phyloP scores from a whole-genome alignment of 1,140 invertebrate species.

The Caenorhabditis inopinata region DNA sequence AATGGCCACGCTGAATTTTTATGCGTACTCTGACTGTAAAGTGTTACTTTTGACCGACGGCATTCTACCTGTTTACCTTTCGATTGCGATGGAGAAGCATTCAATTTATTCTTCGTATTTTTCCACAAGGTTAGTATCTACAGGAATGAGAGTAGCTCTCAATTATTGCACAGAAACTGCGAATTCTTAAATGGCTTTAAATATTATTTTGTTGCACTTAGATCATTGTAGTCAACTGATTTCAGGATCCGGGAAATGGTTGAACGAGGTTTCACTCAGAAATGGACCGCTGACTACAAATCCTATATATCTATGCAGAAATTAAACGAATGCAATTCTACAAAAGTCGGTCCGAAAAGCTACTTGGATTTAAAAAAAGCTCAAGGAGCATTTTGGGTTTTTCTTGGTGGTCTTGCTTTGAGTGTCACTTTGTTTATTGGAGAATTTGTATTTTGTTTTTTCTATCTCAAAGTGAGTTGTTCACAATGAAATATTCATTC shows the following conservation, averaged over 20 bases:
- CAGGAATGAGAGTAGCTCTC: no score
- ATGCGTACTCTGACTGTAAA: conserved; percentile 46
- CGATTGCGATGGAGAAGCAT: conserved; percentile 42
- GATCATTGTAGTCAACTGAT: not conserved
- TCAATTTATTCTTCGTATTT: conserved; percentile 49
- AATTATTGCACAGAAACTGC: no score
- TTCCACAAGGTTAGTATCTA: conserved; percentile 38
- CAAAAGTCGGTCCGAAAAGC: conserved; percentile 28
- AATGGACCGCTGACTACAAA: conserved; percentile 49
- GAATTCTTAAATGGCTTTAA: no score
- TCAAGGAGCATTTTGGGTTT: conserved; percentile 51
- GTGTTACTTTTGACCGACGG: conserved; percentile 43
- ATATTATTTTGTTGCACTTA: no score
- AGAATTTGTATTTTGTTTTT: conserved; percentile 25
- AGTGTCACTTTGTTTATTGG: conserved; percentile 15
- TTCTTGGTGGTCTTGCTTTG: conserved; percentile 36
- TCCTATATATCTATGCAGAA: conserved; percentile 38
- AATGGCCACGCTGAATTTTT: conserved; percentile 46
- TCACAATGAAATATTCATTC: not conserved
- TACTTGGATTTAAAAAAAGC: conserved; percentile 47
- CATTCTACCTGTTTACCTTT: conserved; percentile 48
- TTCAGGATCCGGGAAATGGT: conserved; percentile 51
- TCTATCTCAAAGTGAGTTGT: not conserved
- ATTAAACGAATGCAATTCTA: conserved; percentile 39
- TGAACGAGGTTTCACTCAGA: conserved; percentile 48